These are phyloP conservation scores for Megamerina dolium DNA, from an alignment of 2,888 invertebrate species.

Conservation along the genomic window DNA sequence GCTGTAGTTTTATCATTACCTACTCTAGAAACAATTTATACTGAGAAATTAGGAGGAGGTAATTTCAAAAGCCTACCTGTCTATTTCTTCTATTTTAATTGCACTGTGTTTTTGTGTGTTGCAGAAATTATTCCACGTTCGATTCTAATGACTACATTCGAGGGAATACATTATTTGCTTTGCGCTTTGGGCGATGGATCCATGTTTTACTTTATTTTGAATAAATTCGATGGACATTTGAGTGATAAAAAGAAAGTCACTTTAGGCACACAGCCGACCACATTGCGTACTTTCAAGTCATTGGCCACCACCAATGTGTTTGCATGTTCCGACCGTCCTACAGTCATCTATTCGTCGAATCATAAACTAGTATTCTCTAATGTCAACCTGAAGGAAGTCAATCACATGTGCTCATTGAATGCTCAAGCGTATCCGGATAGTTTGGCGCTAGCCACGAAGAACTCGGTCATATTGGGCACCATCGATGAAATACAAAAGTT, in stretches of 20 bases:
- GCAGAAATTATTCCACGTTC: conserved; percentile 96
- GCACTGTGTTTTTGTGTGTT: conserved; percentile 8
- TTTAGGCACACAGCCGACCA: conserved; percentile 94
- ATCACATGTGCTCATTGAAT: conserved; percentile 96
- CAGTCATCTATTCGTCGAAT: conserved; percentile 98
- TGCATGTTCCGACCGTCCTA: conserved; percentile 97
- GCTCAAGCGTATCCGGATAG: conserved; percentile 93
- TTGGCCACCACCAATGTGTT: conserved; percentile 93
- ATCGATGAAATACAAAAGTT: conserved; percentile 98
- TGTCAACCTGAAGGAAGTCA: conserved; percentile 89
- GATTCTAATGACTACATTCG: conserved; percentile 89
- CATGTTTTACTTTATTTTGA: conserved; percentile 90
- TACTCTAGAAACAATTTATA: conserved; percentile 70
- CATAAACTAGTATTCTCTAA: conserved; percentile 98
- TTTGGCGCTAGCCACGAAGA: conserved; percentile 48
- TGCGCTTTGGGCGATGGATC: conserved; percentile 97
- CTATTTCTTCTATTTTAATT: background rate
- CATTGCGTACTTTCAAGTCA: conserved; percentile 81
- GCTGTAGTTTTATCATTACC: conserved; percentile 81
- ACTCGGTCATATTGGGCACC: conserved; percentile 76
- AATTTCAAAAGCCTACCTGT: conserved; percentile 8
- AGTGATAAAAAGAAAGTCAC: conserved; percentile 92
- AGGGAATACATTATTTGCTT: conserved; percentile 81
- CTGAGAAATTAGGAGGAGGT: conserved; percentile 84
- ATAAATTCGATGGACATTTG: conserved; percentile 66